Evolutionary conservation across 2,797 vertebrate species (phyloP).

Genomic region (Spinus olivaceus): DNA sequence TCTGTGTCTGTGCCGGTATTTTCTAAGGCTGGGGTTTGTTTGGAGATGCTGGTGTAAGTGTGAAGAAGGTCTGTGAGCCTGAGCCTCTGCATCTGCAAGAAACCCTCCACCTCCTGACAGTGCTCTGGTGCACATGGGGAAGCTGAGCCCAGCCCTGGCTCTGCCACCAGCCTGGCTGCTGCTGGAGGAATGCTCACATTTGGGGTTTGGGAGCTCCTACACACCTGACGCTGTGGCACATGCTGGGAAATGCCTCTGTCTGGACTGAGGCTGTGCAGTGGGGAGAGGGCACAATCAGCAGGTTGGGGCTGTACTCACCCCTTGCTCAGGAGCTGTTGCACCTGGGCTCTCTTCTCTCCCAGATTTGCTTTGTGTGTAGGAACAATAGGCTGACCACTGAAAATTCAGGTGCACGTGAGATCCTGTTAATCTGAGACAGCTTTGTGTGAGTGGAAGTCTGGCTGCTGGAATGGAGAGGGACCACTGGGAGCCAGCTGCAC

Average conservation of each 20-base stretch:
- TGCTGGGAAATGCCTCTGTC: not conserved
- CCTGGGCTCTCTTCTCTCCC: not conserved
- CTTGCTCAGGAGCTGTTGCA: not conserved
- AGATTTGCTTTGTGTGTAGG: not conserved
- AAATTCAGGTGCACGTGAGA: not conserved
- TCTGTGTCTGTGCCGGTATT: not conserved
- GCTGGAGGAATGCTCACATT: not conserved
- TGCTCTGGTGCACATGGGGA: accelerated
- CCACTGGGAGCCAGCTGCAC: constrained; percentile 5
- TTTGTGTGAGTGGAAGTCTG: not conserved
- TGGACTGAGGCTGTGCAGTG: not conserved
- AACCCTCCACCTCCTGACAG: not conserved
- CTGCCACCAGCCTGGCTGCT: not conserved
- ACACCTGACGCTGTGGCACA: not conserved
- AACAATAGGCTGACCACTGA: not conserved
- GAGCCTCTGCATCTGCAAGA: not conserved
- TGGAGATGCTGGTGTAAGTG: not conserved
- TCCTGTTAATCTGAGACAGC: not conserved
- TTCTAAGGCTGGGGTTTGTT: not conserved
- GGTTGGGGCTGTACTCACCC: not conserved
- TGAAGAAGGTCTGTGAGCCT: not conserved
- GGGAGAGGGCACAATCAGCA: not conserved
- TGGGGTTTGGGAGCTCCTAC: not conserved
- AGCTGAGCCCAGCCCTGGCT: not conserved
- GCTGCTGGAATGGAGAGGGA: not conserved